These are phyloP conservation scores for Oxytorus armatus DNA, from an alignment of 2,888 invertebrate species.

Conservation along the genomic window DNA sequence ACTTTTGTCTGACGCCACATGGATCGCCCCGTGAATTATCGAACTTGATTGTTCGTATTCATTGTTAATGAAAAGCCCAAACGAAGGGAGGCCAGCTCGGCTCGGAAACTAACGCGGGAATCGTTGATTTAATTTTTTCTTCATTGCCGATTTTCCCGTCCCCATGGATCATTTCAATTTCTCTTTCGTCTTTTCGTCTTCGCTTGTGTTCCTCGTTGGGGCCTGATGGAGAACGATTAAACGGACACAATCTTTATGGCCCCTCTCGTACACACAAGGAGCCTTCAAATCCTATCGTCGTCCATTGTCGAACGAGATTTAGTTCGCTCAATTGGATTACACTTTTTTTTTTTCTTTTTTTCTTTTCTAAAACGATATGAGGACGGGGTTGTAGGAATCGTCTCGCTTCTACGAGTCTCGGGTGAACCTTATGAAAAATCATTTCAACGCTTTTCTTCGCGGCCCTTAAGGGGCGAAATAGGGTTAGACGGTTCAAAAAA, in stretches of 20 bases:
- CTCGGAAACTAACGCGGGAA: constrained; percentile 20
- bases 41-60: constrained; percentile 49
- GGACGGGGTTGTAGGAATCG: constrained; percentile 21
- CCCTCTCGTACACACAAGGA: not conserved
- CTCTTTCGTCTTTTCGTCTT: constrained; percentile 1
- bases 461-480: not conserved
- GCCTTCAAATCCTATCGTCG: constrained; percentile 18
- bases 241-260: constrained; percentile 55
- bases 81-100: not conserved
- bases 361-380: constrained; percentile 56
- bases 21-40: constrained; percentile 19
- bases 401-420: not conserved
- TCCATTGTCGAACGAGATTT: constrained; percentile 68
- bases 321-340: constrained; percentile 72
- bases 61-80: constrained; percentile 6
- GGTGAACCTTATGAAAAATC: constrained; percentile 48
- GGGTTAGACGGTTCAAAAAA: too few relatives aligned
- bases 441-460: constrained; percentile 26
- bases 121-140: constrained; percentile 13
- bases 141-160: constrained; percentile 36
- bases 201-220: constrained; percentile 48
- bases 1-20: constrained; percentile 6
- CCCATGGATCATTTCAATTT: not conserved
- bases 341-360: too few relatives aligned
- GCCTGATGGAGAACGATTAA: constrained; percentile 77